Evolutionary conservation across 2,113 vertebrate species (phyloP).

Genomic region (Ameiurus melas): DNA sequence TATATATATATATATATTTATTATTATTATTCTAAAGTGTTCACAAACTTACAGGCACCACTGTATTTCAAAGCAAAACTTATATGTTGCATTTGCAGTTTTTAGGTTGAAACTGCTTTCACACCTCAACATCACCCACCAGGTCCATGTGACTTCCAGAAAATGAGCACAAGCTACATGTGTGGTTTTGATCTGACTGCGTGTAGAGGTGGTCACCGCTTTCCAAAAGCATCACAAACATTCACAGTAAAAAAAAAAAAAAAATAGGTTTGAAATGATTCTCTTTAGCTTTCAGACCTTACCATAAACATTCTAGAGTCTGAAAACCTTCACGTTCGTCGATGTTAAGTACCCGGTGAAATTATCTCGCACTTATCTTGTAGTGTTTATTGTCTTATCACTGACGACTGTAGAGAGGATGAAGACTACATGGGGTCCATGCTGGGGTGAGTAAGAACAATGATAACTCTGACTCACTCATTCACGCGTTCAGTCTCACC

Average conservation of each 20-base stretch:
- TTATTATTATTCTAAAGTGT: too few species aligned
- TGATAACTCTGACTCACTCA: neutral
- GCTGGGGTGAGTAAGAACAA: neutral
- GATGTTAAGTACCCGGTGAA: neutral
- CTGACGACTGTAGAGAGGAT: neutral
- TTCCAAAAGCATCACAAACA: neutral
- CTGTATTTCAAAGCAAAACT: neutral
- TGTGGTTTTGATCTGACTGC: conserved; percentile 32
- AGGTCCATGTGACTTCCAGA: conserved; percentile 33
- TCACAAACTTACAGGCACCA: too few species aligned
- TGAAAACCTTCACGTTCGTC: neutral
- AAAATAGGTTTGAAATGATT: neutral
- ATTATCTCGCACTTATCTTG: neutral
- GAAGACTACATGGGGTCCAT: neutral
- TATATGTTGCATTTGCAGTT: neutral
- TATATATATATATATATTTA: too few species aligned
- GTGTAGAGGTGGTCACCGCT: neutral
- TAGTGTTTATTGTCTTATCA: neutral
- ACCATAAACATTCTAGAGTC: neutral
- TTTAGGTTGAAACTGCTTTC: neutral
- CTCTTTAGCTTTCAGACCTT: neutral
- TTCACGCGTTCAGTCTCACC: neutral
- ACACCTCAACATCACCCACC: conserved; percentile 1
- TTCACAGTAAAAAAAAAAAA: neutral
- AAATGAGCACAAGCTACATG: neutral